Evolutionary conservation across 2,797 vertebrate species (phyloP), one percentile per base, ranked within the genome.

Genomic region (Notoglanidium macrostoma): DNA sequence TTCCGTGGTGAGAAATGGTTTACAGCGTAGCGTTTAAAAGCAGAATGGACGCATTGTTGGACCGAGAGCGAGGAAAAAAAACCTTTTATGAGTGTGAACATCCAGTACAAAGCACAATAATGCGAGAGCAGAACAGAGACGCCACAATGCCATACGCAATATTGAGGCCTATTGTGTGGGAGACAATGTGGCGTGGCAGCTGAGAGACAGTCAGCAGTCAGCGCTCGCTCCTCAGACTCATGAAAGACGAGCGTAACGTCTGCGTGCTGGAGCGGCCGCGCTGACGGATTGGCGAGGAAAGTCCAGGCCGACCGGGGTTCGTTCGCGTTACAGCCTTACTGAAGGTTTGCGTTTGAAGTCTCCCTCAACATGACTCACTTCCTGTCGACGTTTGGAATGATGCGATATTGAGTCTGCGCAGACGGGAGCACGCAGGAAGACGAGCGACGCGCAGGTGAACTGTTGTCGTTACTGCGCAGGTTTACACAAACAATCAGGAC

Each of bases 181-280:
- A 78, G 54, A 78, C 76, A 57, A 21, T 15, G 5, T 5, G 54
- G 76, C 51, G 29, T 32, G 54, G 76, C 51, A 78, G 76, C 74
- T 77, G 74, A 78, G 76, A 35, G 76, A 78, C 51, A 57, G 54
- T 40, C 35, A 40, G 35, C 17, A 54, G 68, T 40, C 68, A 70
- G 32, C 32, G 67, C 67, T 70, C 67, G 32, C 67, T 70, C 32
- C 4, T 46, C 73, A 54, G 74, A 29, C 49, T 29, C 49, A 2
- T 29, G 49, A 77, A 17, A 32, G 49, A 32, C 35, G 35, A 40
- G 35, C 35, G 35, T 40, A 40, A 8, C 26, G 73, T 2, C 1
- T 8, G 11, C 1, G 12, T 0, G 73, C 12, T 12, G 10, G 1
- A 74, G 72, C 44, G 23, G 44, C 44, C 3, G 10, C 19, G 19